Evolutionary conservation across 2,888 invertebrate species (phyloP).

Genomic region (Lithodes maja): DNA sequence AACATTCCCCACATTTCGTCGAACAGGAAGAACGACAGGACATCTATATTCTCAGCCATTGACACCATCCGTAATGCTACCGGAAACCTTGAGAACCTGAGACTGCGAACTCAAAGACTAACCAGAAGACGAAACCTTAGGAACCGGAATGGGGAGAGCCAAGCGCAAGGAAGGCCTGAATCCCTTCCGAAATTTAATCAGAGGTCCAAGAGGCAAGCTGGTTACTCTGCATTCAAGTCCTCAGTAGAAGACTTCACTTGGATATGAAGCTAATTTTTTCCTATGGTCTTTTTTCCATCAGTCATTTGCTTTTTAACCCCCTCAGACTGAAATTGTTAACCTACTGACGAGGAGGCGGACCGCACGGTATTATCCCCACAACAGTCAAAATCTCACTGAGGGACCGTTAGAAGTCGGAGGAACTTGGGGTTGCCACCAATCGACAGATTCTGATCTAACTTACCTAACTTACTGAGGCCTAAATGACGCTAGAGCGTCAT

Average conservation of each 20-base stretch:
- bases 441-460: too few species aligned
- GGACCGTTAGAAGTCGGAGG: too few species aligned
- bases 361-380: too few species aligned
- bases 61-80: neutral
- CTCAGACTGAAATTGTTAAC: too few species aligned
- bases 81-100: neutral
- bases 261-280: conserved; percentile 11
- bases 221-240: neutral
- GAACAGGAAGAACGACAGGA: neutral
- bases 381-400: too few species aligned
- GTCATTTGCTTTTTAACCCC: neutral
- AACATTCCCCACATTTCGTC: neutral
- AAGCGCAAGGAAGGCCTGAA: neutral
- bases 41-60: neutral
- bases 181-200: neutral
- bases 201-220: conserved; percentile 13
- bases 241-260: conserved; percentile 20
- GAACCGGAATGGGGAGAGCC: neutral
- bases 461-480: too few species aligned
- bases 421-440: too few species aligned
- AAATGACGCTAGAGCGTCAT: too few species aligned
- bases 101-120: neutral
- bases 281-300: neutral
- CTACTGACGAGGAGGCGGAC: too few species aligned
- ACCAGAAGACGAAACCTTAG: neutral